Evolutionary conservation across 2,888 invertebrate species (phyloP), one percentile per base, ranked within the genome.

Genomic region (Arctia plantaginis): DNA sequence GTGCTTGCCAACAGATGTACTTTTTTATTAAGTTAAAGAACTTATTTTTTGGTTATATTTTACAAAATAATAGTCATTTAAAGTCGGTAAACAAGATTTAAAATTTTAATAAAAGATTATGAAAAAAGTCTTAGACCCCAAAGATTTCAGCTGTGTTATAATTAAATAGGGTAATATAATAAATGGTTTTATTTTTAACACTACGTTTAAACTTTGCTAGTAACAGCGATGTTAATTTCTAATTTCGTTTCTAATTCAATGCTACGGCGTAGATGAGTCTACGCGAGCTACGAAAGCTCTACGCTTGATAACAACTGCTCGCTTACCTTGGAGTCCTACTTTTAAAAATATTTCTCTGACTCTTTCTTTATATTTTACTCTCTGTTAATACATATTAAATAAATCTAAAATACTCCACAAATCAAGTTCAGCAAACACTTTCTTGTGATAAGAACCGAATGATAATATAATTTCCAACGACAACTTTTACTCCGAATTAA

Each of bases 401-500:
- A 67, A 59, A 78, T 74, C 69, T 73, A 41, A 72, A 73, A 72
- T 71, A 69, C 55, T 71, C 67, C 69, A 69, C 65, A 66, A 69
- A 51, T 65, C 68, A 74, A 78, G 73, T 81, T 75, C 39, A 72
- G 74, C 76, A 67, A 74, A 75, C 35, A 69, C 65, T 69, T 67
- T 73, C 62, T 41, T 18, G 30, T 67, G 82, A 82, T 82, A 82
- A 82, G 78, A 80, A 83, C 75, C 77, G 80, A 74, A 73, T 47
- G 30, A 62, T 62, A 62, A 62, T 47, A 66, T 55, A 82, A 84
- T 78, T 76, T 74, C 74, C 74, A 81, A 77, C 67, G 75, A 71
- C n/a, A n/a, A n/a, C 67, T 73, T 66, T 68, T 47, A 71, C 64
- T 66, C 62, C 13, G 64, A 76, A 76, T 71, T 73, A 73, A 73